Base-by-base conservation (phyloP, 2,888 invertebrate species). In the Melanophora roralis region DNA sequence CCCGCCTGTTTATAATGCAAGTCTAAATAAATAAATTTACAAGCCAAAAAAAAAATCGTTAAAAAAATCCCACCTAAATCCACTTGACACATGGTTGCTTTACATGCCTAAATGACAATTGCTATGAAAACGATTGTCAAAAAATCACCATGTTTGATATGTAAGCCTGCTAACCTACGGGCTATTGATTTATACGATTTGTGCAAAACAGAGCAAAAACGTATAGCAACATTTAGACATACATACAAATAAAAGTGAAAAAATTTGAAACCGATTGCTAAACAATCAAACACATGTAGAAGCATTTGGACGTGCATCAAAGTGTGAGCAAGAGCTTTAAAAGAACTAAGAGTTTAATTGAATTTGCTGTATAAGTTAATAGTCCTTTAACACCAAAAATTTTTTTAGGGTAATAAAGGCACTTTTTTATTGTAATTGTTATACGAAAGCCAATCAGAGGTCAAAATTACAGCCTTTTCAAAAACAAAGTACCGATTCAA, bases 51-150 rank as follows among this genome's bases (percentile, higher is more conserved):
- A 64, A 64, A 47, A 62, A 9, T 11, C 38, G 55, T 14, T 36
- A 27, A 73, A 69, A 69, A 71, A 57, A 69, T 68, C 80, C 80
- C 80, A 80, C 80, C 80, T 80, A 80, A 80, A 80, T 80, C 76
- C 80, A 80, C 80, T 80, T 80, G 80, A 80, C 80, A 80, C 80
- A 80, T 80, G 80, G 80, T 80, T 80, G 80, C 80, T 80, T 80
- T 76, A 80, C 80, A 80, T 80, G 76, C 73, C 76, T 80, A 80
- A 80, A 76, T 80, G 80, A 80, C 80, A 80, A 80, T 80, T 80
- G 80, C 80, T 80, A 80, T 80, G 80, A 80, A 80, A 80, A 80
- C 80, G 80, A 80, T 80, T 80, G 80, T 80, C 80, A 80, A 76
- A 80, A 80, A 80, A 80, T 80, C 80, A 80, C 76, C 80, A 73